These are phyloP conservation scores for roundworm (Caenorhabditis elegans) DNA, from an alignment of 1,140 invertebrate genomes.

Conservation along the genomic window WBcel235 BX284606.5:13172501-13173000, in stretches of 20 bases:
- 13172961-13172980: constrained; percentile 27
- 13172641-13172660: too few relatives aligned
- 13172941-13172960: constrained; percentile 22
- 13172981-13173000: constrained; percentile 23
- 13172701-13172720: not conserved
- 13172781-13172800: too few relatives aligned
- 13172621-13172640: not conserved
- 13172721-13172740: not conserved
- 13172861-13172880: too few relatives aligned
- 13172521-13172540: too few relatives aligned
- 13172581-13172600: not conserved
- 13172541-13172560: not conserved
- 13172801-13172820: too few relatives aligned
- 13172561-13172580: not conserved
- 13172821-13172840: too few relatives aligned
- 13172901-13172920: not conserved
- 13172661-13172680: too few relatives aligned
- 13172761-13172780: too few relatives aligned
- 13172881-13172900: not conserved
- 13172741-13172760: too few relatives aligned
- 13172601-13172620: not conserved
- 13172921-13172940: not conserved
- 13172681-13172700: too few relatives aligned
- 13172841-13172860: too few relatives aligned
- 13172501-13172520: too few relatives aligned